These are phyloP conservation scores for Holacanthella duospinosa DNA, from an alignment of 2,888 invertebrate genomes.

Conservation along the genomic window DNA sequence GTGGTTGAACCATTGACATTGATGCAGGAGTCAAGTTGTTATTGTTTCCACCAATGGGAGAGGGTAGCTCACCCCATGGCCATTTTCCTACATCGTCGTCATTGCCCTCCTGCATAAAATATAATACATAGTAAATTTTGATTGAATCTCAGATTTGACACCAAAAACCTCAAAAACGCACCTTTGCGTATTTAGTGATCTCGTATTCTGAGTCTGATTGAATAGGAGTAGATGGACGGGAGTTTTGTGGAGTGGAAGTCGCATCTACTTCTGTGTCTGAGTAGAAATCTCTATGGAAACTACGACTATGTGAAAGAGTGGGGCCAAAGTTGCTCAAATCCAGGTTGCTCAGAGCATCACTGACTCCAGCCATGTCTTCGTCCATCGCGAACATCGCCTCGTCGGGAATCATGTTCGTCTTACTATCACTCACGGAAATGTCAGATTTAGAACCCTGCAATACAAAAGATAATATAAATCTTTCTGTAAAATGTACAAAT, in stretches of 20 bases:
- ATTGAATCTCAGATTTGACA: no score
- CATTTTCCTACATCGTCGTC: constrained; percentile 37
- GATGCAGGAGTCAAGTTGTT: constrained; percentile 31
- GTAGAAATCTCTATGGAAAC: constrained; percentile 37
- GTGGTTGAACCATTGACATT: constrained; percentile 18
- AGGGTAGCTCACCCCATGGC: constrained; percentile 37
- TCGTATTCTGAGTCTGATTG: constrained; percentile 94
- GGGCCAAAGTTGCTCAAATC: constrained; percentile 31
- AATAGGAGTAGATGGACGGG: constrained; percentile 69
- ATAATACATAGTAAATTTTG: no score
- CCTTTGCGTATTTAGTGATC: constrained; percentile 39
- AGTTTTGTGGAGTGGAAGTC: constrained; percentile 43
- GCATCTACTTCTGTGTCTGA: constrained; percentile 37
- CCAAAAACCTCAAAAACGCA: no score
- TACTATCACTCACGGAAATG: constrained; percentile 9
- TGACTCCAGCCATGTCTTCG: constrained; percentile 46
- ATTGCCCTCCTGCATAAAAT: constrained; percentile 15
- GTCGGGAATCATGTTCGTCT: constrained; percentile 40
- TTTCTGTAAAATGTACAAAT: no score
- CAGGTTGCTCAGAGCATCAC: constrained; percentile 45
- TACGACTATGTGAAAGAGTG: constrained; percentile 26
- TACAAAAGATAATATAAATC: no score
- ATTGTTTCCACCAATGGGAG: constrained; percentile 24
- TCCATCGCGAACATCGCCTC: constrained; percentile 37
- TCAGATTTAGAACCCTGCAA: constrained; percentile 35